A percentile compares a stretch with the other conserved stretches of the same genome.
Conservation (phyloP, 1,140 invertebrate genomes). For the Drepana arcuata region DNA sequence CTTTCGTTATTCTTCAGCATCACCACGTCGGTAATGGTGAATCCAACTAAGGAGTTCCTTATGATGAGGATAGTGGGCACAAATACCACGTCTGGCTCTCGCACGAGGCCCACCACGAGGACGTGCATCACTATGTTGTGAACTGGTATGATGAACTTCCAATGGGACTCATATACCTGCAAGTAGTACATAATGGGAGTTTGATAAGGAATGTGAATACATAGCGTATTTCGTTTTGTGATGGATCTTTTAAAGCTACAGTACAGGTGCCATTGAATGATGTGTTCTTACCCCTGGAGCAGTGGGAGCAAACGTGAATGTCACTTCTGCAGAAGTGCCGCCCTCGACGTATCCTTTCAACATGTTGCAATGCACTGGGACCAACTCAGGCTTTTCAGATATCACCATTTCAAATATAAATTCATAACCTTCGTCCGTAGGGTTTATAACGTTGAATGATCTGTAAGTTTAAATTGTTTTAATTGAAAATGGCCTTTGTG, state of each 20-base stretch:
- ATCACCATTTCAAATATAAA: conserved; percentile 56
- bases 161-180: conserved; percentile 53
- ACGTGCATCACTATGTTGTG: conserved; percentile 37
- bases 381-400: conserved; percentile 38
- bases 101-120: conserved; percentile 46
- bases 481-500: too few species aligned
- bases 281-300: conserved; percentile 35
- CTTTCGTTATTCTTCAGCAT: conserved; percentile 48
- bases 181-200: too few species aligned
- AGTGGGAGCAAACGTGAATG: conserved; percentile 56
- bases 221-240: too few species aligned
- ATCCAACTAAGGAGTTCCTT: conserved; percentile 52
- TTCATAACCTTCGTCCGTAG: conserved; percentile 48
- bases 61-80: conserved; percentile 50
- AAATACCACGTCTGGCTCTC: conserved; percentile 51
- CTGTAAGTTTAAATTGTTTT: too few species aligned
- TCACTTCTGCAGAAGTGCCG: conserved; percentile 46
- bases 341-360: conserved; percentile 54
- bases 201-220: too few species aligned
- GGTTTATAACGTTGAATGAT: conserved; percentile 51
- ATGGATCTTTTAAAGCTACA: too few species aligned
- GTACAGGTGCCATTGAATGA: background rate
- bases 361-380: conserved; percentile 52
- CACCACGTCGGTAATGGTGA: conserved; percentile 34
- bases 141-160: conserved; percentile 47